Conservation (phyloP, 2,888 invertebrate genomes). For the Polyommatus iphigenia region DNA sequence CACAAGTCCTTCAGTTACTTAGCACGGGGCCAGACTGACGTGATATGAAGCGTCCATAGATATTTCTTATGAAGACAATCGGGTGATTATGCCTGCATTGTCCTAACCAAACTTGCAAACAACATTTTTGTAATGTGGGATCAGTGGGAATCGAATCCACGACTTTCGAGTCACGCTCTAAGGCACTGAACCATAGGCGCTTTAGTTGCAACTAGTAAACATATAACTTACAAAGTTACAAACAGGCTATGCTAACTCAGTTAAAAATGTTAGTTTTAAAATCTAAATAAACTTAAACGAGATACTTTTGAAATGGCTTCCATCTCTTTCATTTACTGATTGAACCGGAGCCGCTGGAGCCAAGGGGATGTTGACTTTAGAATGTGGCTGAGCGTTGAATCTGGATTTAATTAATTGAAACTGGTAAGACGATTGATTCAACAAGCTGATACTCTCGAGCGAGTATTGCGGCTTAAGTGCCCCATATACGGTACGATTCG, state of each 20-base stretch:
- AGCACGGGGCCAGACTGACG: too few relatives aligned
- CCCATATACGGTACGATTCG: too few relatives aligned
- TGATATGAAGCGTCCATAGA: too few relatives aligned
- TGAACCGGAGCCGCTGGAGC: background rate
- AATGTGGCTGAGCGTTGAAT: background rate
- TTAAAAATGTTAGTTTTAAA: background rate
- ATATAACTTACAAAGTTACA: too few relatives aligned
- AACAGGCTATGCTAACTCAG: too few relatives aligned
- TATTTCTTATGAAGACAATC: too few relatives aligned
- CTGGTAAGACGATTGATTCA: slow-evolving; percentile 12
- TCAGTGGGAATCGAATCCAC: background rate
- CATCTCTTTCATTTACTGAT: background rate
- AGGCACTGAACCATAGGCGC: background rate
- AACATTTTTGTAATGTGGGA: background rate
- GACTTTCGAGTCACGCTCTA: background rate
- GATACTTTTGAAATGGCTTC: background rate
- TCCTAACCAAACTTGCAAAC: background rate
- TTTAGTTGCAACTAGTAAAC: too few relatives aligned
- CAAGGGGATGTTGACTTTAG: background rate
- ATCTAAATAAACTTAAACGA: background rate
- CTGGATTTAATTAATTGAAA: slow-evolving; percentile 15
- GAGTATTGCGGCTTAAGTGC: background rate
- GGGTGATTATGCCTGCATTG: too few relatives aligned
- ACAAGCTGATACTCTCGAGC: slow-evolving; percentile 1
- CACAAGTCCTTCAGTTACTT: too few relatives aligned